phyloP scores from a whole-genome alignment of 2,113 vertebrate species.

The Rhipidura dahli region DNA sequence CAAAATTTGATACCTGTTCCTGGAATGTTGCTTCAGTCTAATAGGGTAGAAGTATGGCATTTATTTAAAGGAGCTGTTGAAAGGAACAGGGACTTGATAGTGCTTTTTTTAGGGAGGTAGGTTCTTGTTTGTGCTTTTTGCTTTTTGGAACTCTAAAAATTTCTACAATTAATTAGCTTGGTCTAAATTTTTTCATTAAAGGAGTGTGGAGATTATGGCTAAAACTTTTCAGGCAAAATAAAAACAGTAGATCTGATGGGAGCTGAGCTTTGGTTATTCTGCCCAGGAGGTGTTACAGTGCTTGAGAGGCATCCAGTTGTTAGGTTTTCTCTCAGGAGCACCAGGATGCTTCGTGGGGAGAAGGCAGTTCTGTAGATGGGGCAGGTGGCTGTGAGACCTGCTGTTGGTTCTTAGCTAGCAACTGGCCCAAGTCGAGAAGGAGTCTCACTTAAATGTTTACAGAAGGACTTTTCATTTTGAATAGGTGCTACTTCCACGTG shows the following conservation, averaged over 20 bases:
- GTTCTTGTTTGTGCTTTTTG: background rate
- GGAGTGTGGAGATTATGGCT: background rate
- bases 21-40: background rate
- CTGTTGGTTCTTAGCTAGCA: background rate
- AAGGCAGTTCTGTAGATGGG: background rate
- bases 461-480: background rate
- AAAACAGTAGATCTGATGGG: background rate
- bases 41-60: background rate
- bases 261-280: background rate
- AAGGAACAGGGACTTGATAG: background rate
- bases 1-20: background rate
- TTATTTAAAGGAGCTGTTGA: background rate
- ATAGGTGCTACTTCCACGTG: background rate
- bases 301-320: background rate
- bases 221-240: background rate
- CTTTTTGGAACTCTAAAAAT: background rate
- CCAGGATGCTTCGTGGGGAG: fast-evolving
- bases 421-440: background rate
- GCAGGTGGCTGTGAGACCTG: background rate
- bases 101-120: background rate
- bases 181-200: background rate
- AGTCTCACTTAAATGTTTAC: background rate
- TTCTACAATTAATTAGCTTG: background rate
- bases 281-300: background rate
- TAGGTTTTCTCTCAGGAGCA: background rate